Evolutionary conservation across 35 echinoderm and acorn worm genomes (phyloP), one percentile per base, ranked within the genome.

Genomic region (Eucidaris tribuloides): DNA sequence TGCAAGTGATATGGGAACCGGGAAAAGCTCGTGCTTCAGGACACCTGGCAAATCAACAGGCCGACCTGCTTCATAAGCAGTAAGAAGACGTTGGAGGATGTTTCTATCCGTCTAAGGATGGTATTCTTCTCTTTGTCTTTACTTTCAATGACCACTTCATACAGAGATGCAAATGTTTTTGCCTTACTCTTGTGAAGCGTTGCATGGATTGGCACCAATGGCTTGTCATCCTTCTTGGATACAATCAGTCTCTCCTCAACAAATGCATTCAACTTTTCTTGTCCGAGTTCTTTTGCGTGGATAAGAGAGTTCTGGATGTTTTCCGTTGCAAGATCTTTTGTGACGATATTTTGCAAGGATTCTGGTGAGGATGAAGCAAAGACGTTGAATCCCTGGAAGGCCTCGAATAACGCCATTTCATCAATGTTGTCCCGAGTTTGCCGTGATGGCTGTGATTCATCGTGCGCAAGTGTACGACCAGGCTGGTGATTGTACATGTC

Each of bases 271-370:
- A 79, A 0, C 39, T 87, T 48, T 1, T 79, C 39, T 65, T 72
- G 7, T 44, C 62, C 62, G 19, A 34, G 13, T 60, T 61, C 17
- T 63, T 82, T 13, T 52, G 85, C 56, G 49, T 81, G 62, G 3
- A 88, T 28, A 24, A 88, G 54, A 22, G 78, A 89, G 18, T 89
- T 6, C 72, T 89, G 54, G 28, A 79, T 79, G 48, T 2, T 35
- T 14, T 61, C 74, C 3, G 49, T 55, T 56, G 65, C 43, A 6
- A 86, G 20, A 58, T 59, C 71, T 65, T 72, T 31, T 6, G 77
- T 89, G n/a, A 46, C 86, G 13, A 89, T 82, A 52, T 82, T 71
- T 25, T 49, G 42, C 40, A 70, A 43, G 48, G 28, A 7, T 3
- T 38, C 36, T 4, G 78, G 46, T 13, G n/a, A 25, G 25, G 49